These are phyloP conservation scores for Ancistrus triradiatus DNA, from an alignment of 2,113 vertebrate genomes.

Conservation along the genomic window DNA sequence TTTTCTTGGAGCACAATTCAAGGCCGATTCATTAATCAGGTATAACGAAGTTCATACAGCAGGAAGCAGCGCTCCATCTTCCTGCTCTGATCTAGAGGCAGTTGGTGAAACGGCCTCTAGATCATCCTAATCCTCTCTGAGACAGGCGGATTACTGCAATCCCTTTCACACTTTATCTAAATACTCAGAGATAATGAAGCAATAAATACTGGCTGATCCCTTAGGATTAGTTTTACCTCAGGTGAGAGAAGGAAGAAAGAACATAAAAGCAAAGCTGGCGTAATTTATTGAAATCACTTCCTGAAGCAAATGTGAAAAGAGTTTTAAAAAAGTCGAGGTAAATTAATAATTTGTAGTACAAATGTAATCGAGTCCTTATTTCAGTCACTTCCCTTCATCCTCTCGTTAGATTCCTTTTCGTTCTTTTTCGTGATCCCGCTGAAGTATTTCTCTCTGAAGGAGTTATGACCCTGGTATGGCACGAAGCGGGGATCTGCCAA, in stretches of 20 bases:
- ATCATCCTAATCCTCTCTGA: slow-evolving; percentile 24
- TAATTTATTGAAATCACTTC: slow-evolving; percentile 33
- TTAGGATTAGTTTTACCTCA: neutral
- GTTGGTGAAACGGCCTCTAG: slow-evolving; percentile 40
- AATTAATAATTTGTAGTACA: neutral
- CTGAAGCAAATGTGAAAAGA: slow-evolving; percentile 1
- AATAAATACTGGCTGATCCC: slow-evolving; percentile 14
- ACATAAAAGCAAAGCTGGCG: neutral
- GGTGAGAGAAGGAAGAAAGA: slow-evolving; percentile 17
- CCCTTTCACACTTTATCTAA: slow-evolving; percentile 38
- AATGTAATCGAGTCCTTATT: neutral
- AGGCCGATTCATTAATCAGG: slow-evolving; percentile 42
- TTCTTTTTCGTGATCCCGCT: slow-evolving; percentile 88
- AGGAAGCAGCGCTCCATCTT: slow-evolving; percentile 39
- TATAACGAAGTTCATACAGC: slow-evolving; percentile 40
- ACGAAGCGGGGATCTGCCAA: slow-evolving; percentile 69
- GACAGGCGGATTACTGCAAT: slow-evolving; percentile 36
- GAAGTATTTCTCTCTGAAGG: slow-evolving; percentile 98
- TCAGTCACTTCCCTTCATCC: slow-evolving; percentile 26
- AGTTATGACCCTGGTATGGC: slow-evolving; percentile 88
- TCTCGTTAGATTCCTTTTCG: slow-evolving; percentile 75
- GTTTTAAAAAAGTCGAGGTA: neutral
- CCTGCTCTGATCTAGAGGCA: slow-evolving; percentile 37
- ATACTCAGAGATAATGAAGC: slow-evolving; percentile 35
- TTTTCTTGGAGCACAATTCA: slow-evolving; percentile 39